These are phyloP conservation scores for Esox masquinongy DNA, from an alignment of 2,797 vertebrate genomes.

Conservation along the genomic window DNA sequence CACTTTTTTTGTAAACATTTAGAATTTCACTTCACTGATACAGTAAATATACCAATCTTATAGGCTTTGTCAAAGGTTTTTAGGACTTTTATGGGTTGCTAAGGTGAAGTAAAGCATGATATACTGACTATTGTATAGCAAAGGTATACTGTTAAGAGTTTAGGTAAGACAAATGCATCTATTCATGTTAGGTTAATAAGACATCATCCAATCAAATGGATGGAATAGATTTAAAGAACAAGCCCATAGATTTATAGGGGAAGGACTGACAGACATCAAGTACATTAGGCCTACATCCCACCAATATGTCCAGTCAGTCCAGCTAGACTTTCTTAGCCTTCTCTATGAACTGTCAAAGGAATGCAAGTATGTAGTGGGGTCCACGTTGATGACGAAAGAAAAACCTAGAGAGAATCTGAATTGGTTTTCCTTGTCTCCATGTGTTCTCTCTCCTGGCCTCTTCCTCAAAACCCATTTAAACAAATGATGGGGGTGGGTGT, in stretches of 20 bases:
- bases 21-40: slow-evolving; percentile 59
- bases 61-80: slow-evolving; percentile 62
- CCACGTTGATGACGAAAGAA: background rate
- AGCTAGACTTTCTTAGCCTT: slow-evolving; percentile 13
- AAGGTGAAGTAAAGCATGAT: slow-evolving; percentile 42
- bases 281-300: slow-evolving; percentile 41
- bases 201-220: slow-evolving; percentile 46
- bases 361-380: background rate
- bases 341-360: slow-evolving; percentile 17
- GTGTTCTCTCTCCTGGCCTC: slow-evolving; percentile 13
- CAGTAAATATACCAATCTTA: slow-evolving; percentile 60
- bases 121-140: slow-evolving; percentile 49
- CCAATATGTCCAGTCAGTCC: slow-evolving; percentile 41
- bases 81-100: slow-evolving; percentile 61
- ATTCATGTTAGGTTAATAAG: slow-evolving; percentile 54
- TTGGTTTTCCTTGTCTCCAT: too few species aligned
- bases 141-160: slow-evolving; percentile 44
- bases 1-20: slow-evolving; percentile 70
- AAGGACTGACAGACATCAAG: slow-evolving; percentile 25
- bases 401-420: too few species aligned
- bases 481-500: too few species aligned
- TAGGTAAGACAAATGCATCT: slow-evolving; percentile 59
- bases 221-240: slow-evolving; percentile 45
- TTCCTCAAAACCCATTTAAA: background rate
- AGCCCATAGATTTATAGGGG: slow-evolving; percentile 12